Percentiles rank a stretch among this genome's conserved stretches.
Evolutionary conservation across 1,140 invertebrate species (phyloP).

Genomic region (Heterodera carotae): DNA sequence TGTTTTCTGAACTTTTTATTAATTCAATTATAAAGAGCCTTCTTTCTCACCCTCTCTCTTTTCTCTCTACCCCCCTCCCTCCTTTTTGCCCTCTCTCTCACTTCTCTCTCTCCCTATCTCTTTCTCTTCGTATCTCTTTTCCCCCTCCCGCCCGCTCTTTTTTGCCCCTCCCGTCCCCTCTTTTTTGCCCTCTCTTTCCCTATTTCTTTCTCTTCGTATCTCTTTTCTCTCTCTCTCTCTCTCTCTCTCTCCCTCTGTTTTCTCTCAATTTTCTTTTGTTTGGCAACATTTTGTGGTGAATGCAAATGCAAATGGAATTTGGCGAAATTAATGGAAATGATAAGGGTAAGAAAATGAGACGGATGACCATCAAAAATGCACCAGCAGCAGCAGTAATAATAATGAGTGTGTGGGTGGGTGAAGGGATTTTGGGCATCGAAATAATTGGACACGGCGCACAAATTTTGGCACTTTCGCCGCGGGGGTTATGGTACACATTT

Average conservation of each 20-base stretch:
- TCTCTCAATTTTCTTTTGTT: not conserved
- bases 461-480: not conserved
- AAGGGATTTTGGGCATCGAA: not conserved
- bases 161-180: too few species aligned
- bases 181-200: too few species aligned
- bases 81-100: too few species aligned
- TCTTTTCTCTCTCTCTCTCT: not conserved
- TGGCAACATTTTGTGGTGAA: not conserved
- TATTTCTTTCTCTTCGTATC: too few species aligned
- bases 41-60: too few species aligned
- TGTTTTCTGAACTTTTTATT: too few species aligned
- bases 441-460: not conserved
- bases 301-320: not conserved
- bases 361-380: constrained; percentile 11
- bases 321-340: constrained; percentile 9
- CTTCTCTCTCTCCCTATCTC: too few species aligned
- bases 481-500: not conserved
- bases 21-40: too few species aligned
- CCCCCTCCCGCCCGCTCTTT: too few species aligned
- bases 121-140: too few species aligned
- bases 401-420: not conserved
- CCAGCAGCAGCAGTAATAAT: too few species aligned
- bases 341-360: not conserved
- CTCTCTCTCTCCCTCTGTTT: not conserved
- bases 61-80: too few species aligned